Percentiles rank a stretch among this genome's conserved stretches.
Evolutionary conservation across 2,797 vertebrate species (phyloP).

Genomic region (Phalloptychus januarius): DNA sequence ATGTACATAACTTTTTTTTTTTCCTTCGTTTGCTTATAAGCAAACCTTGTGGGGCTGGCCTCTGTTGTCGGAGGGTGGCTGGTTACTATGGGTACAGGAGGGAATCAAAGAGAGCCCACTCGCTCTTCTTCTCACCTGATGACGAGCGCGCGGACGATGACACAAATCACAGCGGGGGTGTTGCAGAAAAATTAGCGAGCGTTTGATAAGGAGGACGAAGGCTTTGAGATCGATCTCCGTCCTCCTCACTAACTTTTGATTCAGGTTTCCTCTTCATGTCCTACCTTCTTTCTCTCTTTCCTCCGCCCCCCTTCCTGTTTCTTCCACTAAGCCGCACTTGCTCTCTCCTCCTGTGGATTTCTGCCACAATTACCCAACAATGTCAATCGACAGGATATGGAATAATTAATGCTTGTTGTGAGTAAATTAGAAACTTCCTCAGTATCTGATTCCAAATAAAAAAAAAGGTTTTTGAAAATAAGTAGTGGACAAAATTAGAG

Average conservation of each 20-base stretch:
- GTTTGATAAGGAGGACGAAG: slow-evolving; percentile 8
- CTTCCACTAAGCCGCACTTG: neutral
- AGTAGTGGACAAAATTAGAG: neutral
- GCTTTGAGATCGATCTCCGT: neutral
- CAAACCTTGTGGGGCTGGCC: slow-evolving; percentile 57
- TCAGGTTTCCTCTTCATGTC: neutral
- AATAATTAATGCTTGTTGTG: neutral
- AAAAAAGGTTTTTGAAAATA: neutral
- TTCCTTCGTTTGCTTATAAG: slow-evolving; percentile 33
- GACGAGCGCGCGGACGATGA: slow-evolving; percentile 52
- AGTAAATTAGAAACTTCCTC: slow-evolving; percentile 10
- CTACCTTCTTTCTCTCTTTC: neutral
- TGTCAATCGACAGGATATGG: slow-evolving; percentile 9
- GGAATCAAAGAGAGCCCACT: slow-evolving; percentile 64
- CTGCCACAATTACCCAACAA: slow-evolving; percentile 16
- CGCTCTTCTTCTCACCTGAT: slow-evolving; percentile 70
- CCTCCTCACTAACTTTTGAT: neutral
- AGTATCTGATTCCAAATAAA: neutral
- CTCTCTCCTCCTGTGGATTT: slow-evolving; percentile 9
- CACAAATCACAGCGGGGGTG: slow-evolving; percentile 48
- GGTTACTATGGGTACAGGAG: slow-evolving; percentile 71
- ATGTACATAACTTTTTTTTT: neutral
- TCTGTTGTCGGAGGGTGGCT: slow-evolving; percentile 46
- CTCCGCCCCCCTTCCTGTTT: neutral
- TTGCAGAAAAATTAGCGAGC: slow-evolving; percentile 47